Evolutionary conservation across 2,113 vertebrate genomes (phyloP).

Genomic region (Numenius arquata): DNA sequence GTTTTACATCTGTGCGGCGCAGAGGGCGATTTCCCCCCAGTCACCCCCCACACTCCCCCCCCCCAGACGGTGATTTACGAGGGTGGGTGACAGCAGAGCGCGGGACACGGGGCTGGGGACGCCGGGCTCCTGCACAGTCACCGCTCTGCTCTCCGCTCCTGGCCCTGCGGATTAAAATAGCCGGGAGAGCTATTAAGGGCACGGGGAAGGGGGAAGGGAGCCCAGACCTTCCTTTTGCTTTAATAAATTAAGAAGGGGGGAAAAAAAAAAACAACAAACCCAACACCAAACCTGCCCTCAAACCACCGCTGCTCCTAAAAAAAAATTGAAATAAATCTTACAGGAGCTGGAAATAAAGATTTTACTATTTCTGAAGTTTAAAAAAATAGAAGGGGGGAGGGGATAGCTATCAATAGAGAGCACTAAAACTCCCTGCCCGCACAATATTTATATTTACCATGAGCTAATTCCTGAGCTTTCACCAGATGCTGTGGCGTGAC

Average conservation of each 20-base stretch:
- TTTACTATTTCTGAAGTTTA: slow-evolving; percentile 62
- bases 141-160: slow-evolving; percentile 65
- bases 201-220: slow-evolving; percentile 68
- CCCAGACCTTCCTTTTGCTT: slow-evolving; percentile 36
- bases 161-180: slow-evolving; percentile 72
- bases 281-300: background rate
- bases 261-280: too few relatives aligned
- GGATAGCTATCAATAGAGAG: background rate
- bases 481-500: background rate
- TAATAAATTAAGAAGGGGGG: background rate
- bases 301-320: background rate
- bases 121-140: slow-evolving; percentile 52
- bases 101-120: background rate
- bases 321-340: background rate
- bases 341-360: slow-evolving; percentile 68
- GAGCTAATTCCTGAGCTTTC: background rate
- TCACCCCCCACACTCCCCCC: too few relatives aligned
- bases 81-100: background rate
- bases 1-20: background rate
- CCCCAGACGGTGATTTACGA: background rate
- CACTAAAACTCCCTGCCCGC: background rate
- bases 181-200: slow-evolving; percentile 71
- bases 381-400: background rate
- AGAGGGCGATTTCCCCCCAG: background rate
- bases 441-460: background rate